These are phyloP conservation scores for Patella ulyssiponensis DNA, from an alignment of 2,888 invertebrate species.

Conservation along the genomic window DNA sequence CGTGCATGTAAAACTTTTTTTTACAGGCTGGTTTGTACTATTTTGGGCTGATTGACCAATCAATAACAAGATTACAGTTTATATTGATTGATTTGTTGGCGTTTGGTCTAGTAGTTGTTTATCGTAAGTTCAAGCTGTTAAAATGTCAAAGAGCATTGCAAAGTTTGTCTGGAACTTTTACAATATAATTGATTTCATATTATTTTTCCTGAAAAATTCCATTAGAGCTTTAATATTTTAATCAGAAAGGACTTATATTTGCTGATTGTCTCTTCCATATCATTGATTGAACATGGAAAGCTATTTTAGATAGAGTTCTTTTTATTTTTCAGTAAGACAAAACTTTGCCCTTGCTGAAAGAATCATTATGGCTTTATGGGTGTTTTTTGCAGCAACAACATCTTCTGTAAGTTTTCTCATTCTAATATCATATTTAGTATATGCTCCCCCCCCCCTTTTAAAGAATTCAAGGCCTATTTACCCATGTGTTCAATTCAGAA, in stretches of 20 bases:
- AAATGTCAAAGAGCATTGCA: background rate
- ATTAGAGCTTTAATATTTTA: background rate
- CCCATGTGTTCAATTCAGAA: too few species aligned
- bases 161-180: background rate
- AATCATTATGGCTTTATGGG: conserved; percentile 61
- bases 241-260: too few species aligned
- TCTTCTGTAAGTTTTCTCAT: conserved; percentile 50
- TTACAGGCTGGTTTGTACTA: conserved; percentile 61
- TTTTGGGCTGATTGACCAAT: conserved; percentile 56
- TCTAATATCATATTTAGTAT: background rate
- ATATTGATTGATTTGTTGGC: conserved; percentile 55
- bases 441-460: too few species aligned
- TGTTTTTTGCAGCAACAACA: conserved; percentile 51
- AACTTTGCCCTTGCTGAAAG: conserved; percentile 60
- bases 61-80: conserved; percentile 53
- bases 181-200: background rate
- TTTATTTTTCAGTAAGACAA: conserved; percentile 52
- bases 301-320: too few species aligned
- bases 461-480: too few species aligned
- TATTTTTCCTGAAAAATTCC: background rate
- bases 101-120: conserved; percentile 55
- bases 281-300: too few species aligned
- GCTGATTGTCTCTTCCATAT: too few species aligned
- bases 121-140: conserved; percentile 48
- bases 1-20: background rate